These are phyloP conservation scores for Nomada goodeniana DNA, from an alignment of 2,888 invertebrate genomes.

Conservation along the genomic window DNA sequence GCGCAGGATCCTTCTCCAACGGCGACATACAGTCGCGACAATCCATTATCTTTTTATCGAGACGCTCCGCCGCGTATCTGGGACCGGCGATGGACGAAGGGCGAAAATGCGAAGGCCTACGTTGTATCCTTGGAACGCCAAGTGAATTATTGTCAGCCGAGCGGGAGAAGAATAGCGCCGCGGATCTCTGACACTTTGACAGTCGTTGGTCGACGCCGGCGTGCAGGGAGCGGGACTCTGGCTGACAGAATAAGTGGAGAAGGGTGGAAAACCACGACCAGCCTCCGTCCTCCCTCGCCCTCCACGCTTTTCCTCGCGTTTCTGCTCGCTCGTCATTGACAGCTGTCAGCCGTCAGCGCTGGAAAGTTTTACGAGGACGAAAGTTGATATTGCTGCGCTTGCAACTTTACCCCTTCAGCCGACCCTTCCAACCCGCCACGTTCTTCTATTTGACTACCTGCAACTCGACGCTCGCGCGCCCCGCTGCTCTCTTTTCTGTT, in stretches of 20 bases:
- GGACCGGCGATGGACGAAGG: background rate
- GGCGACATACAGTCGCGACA: conserved; percentile 9
- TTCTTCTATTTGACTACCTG: background rate
- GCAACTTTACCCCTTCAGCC: conserved; percentile 61
- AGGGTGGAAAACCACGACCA: conserved; percentile 67
- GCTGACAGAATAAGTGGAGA: conserved; percentile 57
- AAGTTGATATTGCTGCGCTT: conserved; percentile 81
- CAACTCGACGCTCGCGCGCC: background rate
- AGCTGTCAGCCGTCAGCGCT: conserved; percentile 79
- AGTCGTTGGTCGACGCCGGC: conserved; percentile 65
- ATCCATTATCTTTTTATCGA: conserved; percentile 47
- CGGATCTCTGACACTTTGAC: conserved; percentile 76
- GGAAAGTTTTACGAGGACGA: conserved; percentile 78
- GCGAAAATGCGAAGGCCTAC: conserved; percentile 2
- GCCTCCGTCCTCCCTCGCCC: conserved; percentile 38
- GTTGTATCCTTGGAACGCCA: conserved; percentile 68
- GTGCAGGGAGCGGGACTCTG: conserved; percentile 34
- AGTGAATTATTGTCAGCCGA: conserved; percentile 72
- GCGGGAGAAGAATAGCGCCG: conserved; percentile 62
- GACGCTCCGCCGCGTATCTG: background rate
- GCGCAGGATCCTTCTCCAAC: background rate
- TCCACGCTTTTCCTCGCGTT: conserved; percentile 6
- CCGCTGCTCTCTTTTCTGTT: conserved; percentile 1
- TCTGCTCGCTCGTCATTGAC: conserved; percentile 73
- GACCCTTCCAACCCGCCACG: background rate